These are phyloP conservation scores for Panulirus ornatus DNA, from an alignment of 1,140 invertebrate genomes.

Conservation along the genomic window DNA sequence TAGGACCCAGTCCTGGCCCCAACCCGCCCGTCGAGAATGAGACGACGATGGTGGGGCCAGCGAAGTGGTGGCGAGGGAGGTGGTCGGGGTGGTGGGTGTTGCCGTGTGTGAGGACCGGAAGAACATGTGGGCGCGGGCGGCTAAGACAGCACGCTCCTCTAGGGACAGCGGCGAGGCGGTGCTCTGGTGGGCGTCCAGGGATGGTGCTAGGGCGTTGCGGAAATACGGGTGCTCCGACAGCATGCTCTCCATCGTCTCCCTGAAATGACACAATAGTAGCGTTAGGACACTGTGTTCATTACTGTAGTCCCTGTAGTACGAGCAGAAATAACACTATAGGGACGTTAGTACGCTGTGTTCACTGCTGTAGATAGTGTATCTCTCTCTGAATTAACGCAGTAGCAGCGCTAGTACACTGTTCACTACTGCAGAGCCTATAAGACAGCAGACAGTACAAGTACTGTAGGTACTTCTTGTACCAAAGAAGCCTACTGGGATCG, in stretches of 20 bases:
- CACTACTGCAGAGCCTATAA: too few species aligned
- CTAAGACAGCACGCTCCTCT: constrained; percentile 59
- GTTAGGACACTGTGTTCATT: background rate
- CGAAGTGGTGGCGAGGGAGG: constrained; percentile 59
- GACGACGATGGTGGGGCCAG: constrained; percentile 50
- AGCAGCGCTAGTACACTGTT: too few species aligned
- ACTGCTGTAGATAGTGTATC: too few species aligned
- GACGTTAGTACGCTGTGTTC: too few species aligned
- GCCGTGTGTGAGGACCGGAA: constrained; percentile 59
- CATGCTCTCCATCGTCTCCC: constrained; percentile 71
- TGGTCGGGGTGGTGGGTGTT: constrained; percentile 65
- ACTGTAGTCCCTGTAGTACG: too few species aligned
- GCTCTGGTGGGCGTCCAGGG: constrained; percentile 58
- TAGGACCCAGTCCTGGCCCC: constrained; percentile 36
- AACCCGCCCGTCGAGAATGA: constrained; percentile 38
- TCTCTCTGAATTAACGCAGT: too few species aligned
- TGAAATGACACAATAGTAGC: constrained; percentile 12
- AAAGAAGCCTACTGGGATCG: too few species aligned
- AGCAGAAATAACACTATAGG: too few species aligned
- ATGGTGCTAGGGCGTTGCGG: constrained; percentile 56
- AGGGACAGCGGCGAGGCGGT: constrained; percentile 50
- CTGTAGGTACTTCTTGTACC: too few species aligned
- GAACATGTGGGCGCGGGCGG: constrained; percentile 69
- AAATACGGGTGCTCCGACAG: constrained; percentile 67
- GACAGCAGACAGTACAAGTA: too few species aligned